Evolutionary conservation across 2,797 vertebrate genomes (phyloP), one percentile per base, ranked within the genome.

Genomic region (Apogon hyalosoma): DNA sequence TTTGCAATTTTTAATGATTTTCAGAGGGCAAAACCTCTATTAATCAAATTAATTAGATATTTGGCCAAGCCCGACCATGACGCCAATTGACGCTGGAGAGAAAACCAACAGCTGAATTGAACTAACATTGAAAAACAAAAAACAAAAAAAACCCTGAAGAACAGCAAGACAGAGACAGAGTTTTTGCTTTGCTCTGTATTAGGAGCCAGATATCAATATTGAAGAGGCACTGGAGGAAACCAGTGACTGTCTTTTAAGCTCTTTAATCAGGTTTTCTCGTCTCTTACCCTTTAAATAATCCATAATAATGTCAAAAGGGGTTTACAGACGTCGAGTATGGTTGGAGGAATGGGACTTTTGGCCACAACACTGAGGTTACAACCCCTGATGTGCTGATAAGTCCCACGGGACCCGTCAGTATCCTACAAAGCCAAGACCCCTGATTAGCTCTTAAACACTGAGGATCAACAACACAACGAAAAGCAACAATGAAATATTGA

Each of bases 401-500:
- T 80, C 83, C 69, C 82, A 24, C 0, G 72, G 76, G 87, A 57
- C 75, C 66, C 49, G 55, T 69, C 69, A 7, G 8, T 60, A 80
- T 73, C 65, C 47, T 73, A 56, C 50, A 15, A 38, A 86, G 60
- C 16, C 33, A 76, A 82, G 67, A 82, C 77, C 75, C 60, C 56
- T 64, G 73, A 87, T 89, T 88, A 88, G 79, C 73, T 63, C 75
- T 75, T 72, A 73, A 82, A 82, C 78, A 65, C 66, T 0, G 45
- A 55, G 80, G 80, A 87, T 86, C 78, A 85, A 69, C 74, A 57
- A 56, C 73, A 83, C 79, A 82, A 84, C 47, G 52, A 79, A 65
- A 59, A 50, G 65, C 60, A 78, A 78, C 80, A 73, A 73, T 75
- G 63, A 59, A 77, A 64, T 77, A 88, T 88, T 65, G 86, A 92